Evolutionary conservation across 2,888 invertebrate genomes (phyloP).

Genomic region (Nycteola revayana): DNA sequence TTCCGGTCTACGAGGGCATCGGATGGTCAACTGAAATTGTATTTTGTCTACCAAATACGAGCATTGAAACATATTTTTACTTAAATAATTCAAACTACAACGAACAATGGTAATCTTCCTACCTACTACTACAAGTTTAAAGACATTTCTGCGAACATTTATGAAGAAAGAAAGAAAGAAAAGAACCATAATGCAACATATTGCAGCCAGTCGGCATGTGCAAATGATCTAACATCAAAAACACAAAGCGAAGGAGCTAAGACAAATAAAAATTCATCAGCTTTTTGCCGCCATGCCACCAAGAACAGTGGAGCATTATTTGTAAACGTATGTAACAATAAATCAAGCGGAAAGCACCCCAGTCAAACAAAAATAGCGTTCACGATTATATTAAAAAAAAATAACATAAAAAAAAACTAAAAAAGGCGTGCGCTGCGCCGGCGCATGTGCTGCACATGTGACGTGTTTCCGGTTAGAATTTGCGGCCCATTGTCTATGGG

Average conservation of each 20-base stretch:
- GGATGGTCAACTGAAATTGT: too few relatives aligned
- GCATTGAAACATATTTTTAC: too few relatives aligned
- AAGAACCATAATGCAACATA: background rate
- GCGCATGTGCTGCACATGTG: conserved; percentile 75
- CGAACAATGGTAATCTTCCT: too few relatives aligned
- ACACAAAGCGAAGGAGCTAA: conserved; percentile 8
- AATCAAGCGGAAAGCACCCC: conserved; percentile 64
- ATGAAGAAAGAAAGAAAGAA: too few relatives aligned
- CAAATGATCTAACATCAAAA: background rate
- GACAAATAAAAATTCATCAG: conserved; percentile 15
- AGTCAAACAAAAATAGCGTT: conserved; percentile 59
- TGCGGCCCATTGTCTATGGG: conserved; percentile 56
- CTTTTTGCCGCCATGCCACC: conserved; percentile 10
- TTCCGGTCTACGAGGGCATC: too few relatives aligned
- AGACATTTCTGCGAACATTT: too few relatives aligned
- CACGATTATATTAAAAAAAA: conserved; percentile 50
- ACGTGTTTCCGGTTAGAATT: conserved; percentile 74
- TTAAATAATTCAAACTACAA: too few relatives aligned
- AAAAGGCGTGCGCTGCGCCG: conserved; percentile 62
- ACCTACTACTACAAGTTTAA: too few relatives aligned
- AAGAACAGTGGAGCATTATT: conserved; percentile 16
- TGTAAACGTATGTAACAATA: conserved; percentile 45
- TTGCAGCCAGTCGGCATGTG: background rate
- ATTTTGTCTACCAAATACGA: too few relatives aligned
- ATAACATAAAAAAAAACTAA: conserved; percentile 50